A percentile compares a stretch with the other conserved stretches of the same genome.
Evolutionary conservation across 2,888 invertebrate genomes (phyloP).

Genomic region (Amphiduros pacificus): DNA sequence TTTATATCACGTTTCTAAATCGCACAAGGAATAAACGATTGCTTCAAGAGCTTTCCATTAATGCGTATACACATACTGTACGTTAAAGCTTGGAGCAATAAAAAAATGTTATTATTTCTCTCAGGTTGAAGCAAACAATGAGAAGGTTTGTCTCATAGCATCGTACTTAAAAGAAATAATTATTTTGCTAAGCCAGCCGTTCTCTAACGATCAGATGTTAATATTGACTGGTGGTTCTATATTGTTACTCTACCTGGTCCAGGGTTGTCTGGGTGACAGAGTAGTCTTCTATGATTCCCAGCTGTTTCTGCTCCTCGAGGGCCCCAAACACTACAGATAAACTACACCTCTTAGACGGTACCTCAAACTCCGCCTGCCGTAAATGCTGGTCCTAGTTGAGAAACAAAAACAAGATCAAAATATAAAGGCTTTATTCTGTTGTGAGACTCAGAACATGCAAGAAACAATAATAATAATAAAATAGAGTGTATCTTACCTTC

Average conservation of each 20-base stretch:
- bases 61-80: background rate
- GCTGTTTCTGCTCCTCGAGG: constrained; percentile 58
- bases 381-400: constrained; percentile 43
- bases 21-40: background rate
- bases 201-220: too few relatives aligned
- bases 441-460: background rate
- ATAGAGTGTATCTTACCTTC: constrained; percentile 34
- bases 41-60: background rate
- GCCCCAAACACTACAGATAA: constrained; percentile 56
- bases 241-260: too few relatives aligned
- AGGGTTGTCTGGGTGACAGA: constrained; percentile 65
- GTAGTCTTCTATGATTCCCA: constrained; percentile 62
- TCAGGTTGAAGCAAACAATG: background rate
- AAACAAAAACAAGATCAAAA: background rate
- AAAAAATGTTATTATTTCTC: background rate
- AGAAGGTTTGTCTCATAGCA: background rate
- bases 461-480: background rate
- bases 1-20: background rate
- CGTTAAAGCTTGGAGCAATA: too few relatives aligned
- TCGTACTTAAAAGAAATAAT: background rate
- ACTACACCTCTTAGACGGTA: constrained; percentile 30
- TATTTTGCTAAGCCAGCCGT: too few relatives aligned
- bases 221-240: too few relatives aligned
- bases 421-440: background rate
- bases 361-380: constrained; percentile 43